These are phyloP conservation scores for Phanerotoma sp. DNA, from an alignment of 2,888 invertebrate genomes.

Conservation along the genomic window DNA sequence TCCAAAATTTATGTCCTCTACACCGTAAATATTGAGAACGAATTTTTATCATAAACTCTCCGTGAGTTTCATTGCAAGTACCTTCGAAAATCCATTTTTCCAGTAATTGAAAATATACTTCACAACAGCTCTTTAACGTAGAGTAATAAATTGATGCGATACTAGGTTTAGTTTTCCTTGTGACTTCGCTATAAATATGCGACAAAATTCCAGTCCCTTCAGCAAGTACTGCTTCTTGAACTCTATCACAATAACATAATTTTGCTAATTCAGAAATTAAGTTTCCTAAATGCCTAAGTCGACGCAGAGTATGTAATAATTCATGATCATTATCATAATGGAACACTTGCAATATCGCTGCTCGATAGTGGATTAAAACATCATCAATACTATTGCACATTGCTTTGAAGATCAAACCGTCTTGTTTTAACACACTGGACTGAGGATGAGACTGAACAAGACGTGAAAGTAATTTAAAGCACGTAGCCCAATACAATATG, in stretches of 20 bases:
- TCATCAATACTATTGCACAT: conserved; percentile 51
- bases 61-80: conserved; percentile 73
- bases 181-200: conserved; percentile 67
- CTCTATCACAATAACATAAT: conserved; percentile 45
- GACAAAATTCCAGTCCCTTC: conserved; percentile 66
- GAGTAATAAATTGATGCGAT: conserved; percentile 63
- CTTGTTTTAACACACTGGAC: conserved; percentile 41
- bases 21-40: conserved; percentile 68
- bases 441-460: conserved; percentile 40
- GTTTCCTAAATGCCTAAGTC: conserved; percentile 42
- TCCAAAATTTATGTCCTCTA: conserved; percentile 69
- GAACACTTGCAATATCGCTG: conserved; percentile 43
- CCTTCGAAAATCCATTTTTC: conserved; percentile 87
- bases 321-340: conserved; percentile 30
- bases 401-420: conserved; percentile 53
- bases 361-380: conserved; percentile 49
- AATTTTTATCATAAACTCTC: conserved; percentile 82
- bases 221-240: conserved; percentile 34
- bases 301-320: conserved; percentile 40
- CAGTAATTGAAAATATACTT: conserved; percentile 68
- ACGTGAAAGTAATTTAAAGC: conserved; percentile 44
- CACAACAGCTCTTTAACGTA: conserved; percentile 61
- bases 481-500: conserved; percentile 50
- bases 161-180: conserved; percentile 62
- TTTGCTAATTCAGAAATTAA: conserved; percentile 46